Evolutionary conservation across 2,888 invertebrate species (phyloP).

Genomic region (Chouioia cunea): DNA sequence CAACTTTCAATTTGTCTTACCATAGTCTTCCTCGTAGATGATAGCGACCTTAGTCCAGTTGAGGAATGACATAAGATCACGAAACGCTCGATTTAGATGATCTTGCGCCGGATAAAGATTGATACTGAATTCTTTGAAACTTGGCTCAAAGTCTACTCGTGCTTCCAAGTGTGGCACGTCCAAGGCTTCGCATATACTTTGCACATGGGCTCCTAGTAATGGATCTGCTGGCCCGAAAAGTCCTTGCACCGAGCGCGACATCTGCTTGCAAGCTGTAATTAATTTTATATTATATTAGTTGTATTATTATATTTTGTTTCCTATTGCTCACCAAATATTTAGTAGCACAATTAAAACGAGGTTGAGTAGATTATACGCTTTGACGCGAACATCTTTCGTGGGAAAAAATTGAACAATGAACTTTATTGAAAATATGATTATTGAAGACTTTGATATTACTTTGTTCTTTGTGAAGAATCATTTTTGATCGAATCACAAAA

Average conservation of each 20-base stretch:
- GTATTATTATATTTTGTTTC: too few relatives aligned
- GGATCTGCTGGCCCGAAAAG: conserved; percentile 91
- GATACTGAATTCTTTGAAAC: conserved; percentile 82
- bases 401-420: too few relatives aligned
- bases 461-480: too few relatives aligned
- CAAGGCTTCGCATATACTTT: conserved; percentile 88
- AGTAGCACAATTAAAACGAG: too few relatives aligned
- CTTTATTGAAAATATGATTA: too few relatives aligned
- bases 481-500: too few relatives aligned
- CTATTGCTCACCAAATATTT: too few relatives aligned
- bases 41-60: conserved; percentile 95
- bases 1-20: conserved; percentile 66
- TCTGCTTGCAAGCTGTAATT: conserved; percentile 82
- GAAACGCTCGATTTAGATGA: conserved; percentile 84
- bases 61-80: conserved; percentile 87
- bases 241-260: conserved; percentile 88
- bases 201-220: conserved; percentile 84
- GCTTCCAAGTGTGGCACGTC: conserved; percentile 92
- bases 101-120: conserved; percentile 90
- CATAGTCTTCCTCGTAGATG: conserved; percentile 92
- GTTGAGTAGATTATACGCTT: too few relatives aligned
- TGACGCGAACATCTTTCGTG: too few relatives aligned
- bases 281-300: too few relatives aligned
- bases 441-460: too few relatives aligned
- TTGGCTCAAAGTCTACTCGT: conserved; percentile 76